phyloP scores from a whole-genome alignment of 2,113 vertebrate species.

The Eudorcas thomsonii region DNA sequence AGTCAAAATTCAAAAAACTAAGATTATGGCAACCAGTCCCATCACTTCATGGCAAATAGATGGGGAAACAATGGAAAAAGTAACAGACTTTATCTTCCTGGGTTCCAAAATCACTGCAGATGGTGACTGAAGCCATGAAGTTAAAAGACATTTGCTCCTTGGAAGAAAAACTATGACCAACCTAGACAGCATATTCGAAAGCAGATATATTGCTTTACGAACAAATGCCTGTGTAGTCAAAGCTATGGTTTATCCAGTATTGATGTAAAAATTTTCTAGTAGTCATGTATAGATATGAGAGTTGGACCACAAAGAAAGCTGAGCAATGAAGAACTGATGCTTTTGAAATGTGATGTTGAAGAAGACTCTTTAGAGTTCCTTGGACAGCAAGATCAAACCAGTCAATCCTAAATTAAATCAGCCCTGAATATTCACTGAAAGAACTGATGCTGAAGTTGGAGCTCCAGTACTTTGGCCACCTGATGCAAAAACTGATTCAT shows the following conservation, averaged over 20 bases:
- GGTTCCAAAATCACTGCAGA: neutral
- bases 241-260: neutral
- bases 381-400: neutral
- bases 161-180: neutral
- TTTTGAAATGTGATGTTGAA: neutral
- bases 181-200: neutral
- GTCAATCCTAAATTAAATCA: neutral
- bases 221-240: neutral
- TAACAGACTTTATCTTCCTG: neutral
- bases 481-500: neutral
- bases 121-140: neutral
- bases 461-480: neutral
- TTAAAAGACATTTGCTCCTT: neutral
- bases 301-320: neutral
- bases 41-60: neutral
- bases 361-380: neutral
- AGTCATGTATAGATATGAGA: neutral
- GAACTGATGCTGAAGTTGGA: neutral
- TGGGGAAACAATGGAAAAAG: neutral
- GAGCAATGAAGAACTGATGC: accelerated
- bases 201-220: neutral
- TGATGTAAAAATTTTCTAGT: accelerated
- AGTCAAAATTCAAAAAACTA: neutral
- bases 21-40: neutral
- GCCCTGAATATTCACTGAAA: neutral